A percentile compares a stretch with the other conserved stretches of the same genome.
Conservation (phyloP, 2,888 invertebrate species). For the Orthosia incerta region DNA sequence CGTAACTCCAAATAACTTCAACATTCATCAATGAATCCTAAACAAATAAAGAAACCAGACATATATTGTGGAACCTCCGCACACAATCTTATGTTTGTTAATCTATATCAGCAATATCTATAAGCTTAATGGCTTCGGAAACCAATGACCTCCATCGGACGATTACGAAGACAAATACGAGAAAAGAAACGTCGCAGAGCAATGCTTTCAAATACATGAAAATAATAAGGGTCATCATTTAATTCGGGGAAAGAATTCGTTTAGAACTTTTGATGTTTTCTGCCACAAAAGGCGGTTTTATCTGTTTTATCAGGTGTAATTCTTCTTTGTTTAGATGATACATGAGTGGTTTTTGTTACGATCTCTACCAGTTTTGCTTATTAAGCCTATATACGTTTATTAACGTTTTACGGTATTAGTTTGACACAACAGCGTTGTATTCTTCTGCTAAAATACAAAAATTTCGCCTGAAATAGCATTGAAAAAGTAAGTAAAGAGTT, state of each 20-base stretch:
- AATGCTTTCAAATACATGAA: conserved; percentile 54
- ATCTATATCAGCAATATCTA: conserved; percentile 49
- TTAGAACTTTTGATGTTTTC: conserved; percentile 56
- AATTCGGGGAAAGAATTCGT: conserved; percentile 60
- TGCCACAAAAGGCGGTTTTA: conserved; percentile 43
- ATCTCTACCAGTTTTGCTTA: not conserved
- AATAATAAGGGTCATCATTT: conserved; percentile 60
- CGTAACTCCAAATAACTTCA: conserved; percentile 8
- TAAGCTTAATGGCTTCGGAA: conserved; percentile 58
- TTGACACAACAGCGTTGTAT: not conserved
- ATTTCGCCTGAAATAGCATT: not conserved
- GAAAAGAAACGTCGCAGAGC: conserved; percentile 43
- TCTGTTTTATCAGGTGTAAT: conserved; percentile 34
- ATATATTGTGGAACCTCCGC: conserved; percentile 20
- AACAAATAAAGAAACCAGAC: conserved; percentile 28
- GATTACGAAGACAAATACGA: conserved; percentile 56
- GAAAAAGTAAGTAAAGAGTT: not conserved
- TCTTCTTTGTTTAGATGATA: conserved; percentile 32
- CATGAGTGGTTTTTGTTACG: conserved; percentile 5
- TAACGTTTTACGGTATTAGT: not conserved
- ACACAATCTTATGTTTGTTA: conserved; percentile 37
- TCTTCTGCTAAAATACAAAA: not conserved
- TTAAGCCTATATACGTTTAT: not conserved
- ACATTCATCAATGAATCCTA: conserved; percentile 23
- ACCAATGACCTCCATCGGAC: conserved; percentile 45